Base-by-base conservation (phyloP, 2,797 vertebrate genomes). In the Rhynchonycteris naso region DNA sequence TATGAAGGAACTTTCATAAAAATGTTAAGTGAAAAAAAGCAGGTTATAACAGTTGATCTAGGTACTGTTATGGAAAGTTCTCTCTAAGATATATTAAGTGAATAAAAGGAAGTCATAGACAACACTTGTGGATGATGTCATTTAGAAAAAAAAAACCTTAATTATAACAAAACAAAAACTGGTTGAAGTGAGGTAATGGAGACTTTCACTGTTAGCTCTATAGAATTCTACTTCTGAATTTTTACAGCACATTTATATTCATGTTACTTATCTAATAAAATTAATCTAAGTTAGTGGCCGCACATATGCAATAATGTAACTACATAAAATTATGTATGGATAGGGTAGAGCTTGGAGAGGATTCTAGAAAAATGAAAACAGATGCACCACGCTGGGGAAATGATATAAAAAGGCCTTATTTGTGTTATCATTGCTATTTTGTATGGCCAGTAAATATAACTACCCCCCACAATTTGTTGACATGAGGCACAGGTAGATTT, bases 211-310 rank as follows among this genome's bases (percentile, higher is more conserved):
- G 75, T 94, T 81, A 96, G 47, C 26, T 35, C 56, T 85, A 65
- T 18, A 88, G 78, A n/a, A 14, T 50, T 76, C 38, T 82, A 68
- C 58, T 15, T 94, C 74, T 78, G 21, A 92, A 75, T 65, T 92
- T 87, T 91, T 93, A 87, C 9, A 86, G 33, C 22, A 88, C n/a
- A 10, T 50, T 91, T 33, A 58, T 88, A 79, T 33, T 72, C 11
- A 50, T 75, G 71, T 85, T 90, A n/a, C 33, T 90, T 82, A 83
- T 43, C 33, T 74, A 71, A 89, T 92, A 93, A 93, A 92, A 74
- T 78, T 22, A 52, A 91, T 66, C 24, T 88, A 93, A 78, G 54
- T 72, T 85, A 89, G 84, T 52, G 71, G 79, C 54, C 56, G 11
- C 61, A 65, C 14, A 47, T 79, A 56, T 80, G 16, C 28, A 50